Percentiles rank a stretch among this genome's conserved stretches.
Conservation (phyloP, 2,113 vertebrate species). For the Barnardius zonarius region DNA sequence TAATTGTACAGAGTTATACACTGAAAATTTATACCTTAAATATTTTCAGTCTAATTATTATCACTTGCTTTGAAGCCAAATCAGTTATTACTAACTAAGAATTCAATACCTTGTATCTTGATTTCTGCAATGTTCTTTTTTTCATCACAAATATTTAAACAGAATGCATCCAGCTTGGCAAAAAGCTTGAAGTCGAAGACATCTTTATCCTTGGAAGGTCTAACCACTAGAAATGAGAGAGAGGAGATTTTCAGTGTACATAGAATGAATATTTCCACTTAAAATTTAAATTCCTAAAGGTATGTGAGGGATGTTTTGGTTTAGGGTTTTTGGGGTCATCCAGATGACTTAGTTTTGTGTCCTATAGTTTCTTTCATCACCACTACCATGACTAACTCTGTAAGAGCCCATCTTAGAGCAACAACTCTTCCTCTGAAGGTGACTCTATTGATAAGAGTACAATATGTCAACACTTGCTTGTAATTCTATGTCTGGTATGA, state of each 20-base stretch:
- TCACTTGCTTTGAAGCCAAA: background rate
- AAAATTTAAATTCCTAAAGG: background rate
- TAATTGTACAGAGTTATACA: background rate
- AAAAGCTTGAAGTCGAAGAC: constrained; percentile 86
- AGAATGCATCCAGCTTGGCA: constrained; percentile 87
- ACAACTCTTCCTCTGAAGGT: background rate
- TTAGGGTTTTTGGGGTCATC: background rate
- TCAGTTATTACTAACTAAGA: background rate
- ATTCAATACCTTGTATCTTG: constrained; percentile 85
- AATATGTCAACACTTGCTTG: background rate
- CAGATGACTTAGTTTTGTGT: background rate
- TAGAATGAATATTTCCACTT: background rate
- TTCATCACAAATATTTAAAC: constrained; percentile 85
- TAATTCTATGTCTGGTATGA: background rate
- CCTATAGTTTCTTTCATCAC: background rate
- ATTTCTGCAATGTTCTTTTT: constrained; percentile 89
- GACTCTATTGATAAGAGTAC: background rate
- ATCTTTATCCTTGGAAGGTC: constrained; percentile 76
- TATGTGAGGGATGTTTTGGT: background rate
- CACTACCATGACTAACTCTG: background rate
- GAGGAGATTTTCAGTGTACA: background rate
- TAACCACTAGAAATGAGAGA: constrained; percentile 66
- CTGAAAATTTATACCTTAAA: background rate
- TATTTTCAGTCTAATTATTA: background rate
- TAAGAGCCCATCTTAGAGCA: background rate